These are phyloP conservation scores for Hyperopisus bebe DNA, from an alignment of 2,113 vertebrate species.

Conservation along the genomic window DNA sequence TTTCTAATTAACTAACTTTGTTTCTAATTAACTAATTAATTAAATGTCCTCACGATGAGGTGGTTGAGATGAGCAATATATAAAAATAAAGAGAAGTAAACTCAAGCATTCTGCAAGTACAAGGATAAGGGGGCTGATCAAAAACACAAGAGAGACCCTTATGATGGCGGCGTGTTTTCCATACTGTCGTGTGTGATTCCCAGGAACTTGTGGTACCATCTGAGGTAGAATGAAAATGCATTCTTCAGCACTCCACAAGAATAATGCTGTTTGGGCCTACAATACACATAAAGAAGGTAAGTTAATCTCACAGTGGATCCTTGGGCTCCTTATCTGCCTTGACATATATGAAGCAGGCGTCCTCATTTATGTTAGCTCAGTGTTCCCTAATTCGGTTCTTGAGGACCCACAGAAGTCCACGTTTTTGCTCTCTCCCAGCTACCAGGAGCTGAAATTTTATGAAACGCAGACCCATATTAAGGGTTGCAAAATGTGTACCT, in stretches of 20 bases:
- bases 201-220: slow-evolving; percentile 26
- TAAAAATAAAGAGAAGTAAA: too few relatives aligned
- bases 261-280: slow-evolving; percentile 31
- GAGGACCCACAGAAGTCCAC: too few relatives aligned
- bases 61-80: too few relatives aligned
- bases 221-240: slow-evolving; percentile 28
- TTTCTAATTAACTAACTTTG: too few relatives aligned
- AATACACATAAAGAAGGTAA: slow-evolving; percentile 26
- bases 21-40: too few relatives aligned
- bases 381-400: too few relatives aligned
- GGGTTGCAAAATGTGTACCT: too few relatives aligned
- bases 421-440: too few relatives aligned
- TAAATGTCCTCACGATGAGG: too few relatives aligned
- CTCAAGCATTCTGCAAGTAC: not conserved
- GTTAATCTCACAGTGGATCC: slow-evolving; percentile 7
- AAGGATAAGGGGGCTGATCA: not conserved
- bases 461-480: too few relatives aligned
- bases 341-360: slow-evolving; percentile 23
- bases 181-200: slow-evolving; percentile 25
- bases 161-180: not conserved
- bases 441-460: too few relatives aligned
- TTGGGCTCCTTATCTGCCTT: slow-evolving; percentile 27
- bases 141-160: not conserved
- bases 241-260: slow-evolving; percentile 24
- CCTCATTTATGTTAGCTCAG: slow-evolving; percentile 30